Percentiles rank a stretch among this genome's conserved stretches.
phyloP scores from a whole-genome alignment of 2,888 invertebrate species.

The Tridacna gigas region DNA sequence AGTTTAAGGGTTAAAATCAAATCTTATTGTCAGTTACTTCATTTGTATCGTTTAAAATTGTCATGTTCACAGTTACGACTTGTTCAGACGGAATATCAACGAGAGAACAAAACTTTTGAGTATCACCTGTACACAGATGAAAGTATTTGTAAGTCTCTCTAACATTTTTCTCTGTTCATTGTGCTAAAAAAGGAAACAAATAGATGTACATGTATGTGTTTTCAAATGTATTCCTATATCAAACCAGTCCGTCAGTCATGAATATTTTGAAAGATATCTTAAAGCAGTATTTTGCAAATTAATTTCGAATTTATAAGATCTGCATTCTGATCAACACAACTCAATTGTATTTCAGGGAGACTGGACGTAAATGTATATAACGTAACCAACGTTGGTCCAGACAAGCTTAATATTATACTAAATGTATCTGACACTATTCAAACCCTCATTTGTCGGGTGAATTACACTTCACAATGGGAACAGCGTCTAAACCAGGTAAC shows the following conservation, averaged over 20 bases:
- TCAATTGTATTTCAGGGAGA: not conserved
- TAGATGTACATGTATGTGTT: too few species aligned
- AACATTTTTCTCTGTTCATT: not conserved
- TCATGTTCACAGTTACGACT: too few species aligned
- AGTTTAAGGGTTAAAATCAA: too few species aligned
- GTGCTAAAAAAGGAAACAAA: too few species aligned
- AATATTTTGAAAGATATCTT: too few species aligned
- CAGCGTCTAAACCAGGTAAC: not conserved
- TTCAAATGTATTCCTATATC: too few species aligned
- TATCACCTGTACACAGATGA: not conserved
- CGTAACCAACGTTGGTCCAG: not conserved
- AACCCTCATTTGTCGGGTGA: not conserved
- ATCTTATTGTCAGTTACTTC: too few species aligned
- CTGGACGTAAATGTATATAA: not conserved
- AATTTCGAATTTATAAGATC: too few species aligned
- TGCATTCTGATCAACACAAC: too few species aligned
- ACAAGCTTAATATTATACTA: not conserved
- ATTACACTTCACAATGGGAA: conserved; percentile 1
- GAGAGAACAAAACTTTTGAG: not conserved
- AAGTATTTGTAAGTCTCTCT: not conserved
- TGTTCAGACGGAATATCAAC: not conserved
- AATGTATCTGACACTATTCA: not conserved
- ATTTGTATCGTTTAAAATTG: too few species aligned
- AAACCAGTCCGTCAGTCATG: too few species aligned
- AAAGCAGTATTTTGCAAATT: too few species aligned